Percentiles rank a stretch among this genome's conserved stretches.
These are phyloP conservation scores for Pterois miles DNA, from an alignment of 2,797 vertebrate genomes.

Conservation along the genomic window DNA sequence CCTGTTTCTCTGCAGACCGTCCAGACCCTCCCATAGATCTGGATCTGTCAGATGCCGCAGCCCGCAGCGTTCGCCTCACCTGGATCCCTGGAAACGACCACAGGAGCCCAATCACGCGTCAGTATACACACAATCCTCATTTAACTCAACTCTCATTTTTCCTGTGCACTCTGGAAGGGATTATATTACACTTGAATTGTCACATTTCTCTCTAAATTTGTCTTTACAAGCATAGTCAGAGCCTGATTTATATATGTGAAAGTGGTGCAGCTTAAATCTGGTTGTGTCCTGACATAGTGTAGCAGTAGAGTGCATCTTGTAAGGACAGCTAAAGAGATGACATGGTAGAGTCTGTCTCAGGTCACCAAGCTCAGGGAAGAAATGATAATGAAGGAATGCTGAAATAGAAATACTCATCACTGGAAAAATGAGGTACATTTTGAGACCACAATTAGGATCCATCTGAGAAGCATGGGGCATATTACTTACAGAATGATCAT, in stretches of 20 bases:
- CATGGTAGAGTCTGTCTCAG: not conserved
- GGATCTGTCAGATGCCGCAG: conserved; percentile 90
- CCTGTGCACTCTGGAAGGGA: not conserved
- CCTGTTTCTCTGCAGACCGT: conserved; percentile 79
- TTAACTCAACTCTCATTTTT: not conserved
- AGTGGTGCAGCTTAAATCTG: not conserved
- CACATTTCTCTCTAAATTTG: not conserved
- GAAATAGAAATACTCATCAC: conserved; percentile 16
- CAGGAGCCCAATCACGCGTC: conserved; percentile 93
- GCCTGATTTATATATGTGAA: not conserved
- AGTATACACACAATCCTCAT: not conserved
- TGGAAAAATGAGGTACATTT: not conserved
- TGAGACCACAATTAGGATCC: not conserved
- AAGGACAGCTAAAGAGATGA: not conserved
- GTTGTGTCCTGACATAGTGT: not conserved
- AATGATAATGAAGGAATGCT: not conserved
- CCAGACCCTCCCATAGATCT: conserved; percentile 92
- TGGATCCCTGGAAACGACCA: conserved; percentile 95
- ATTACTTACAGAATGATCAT: not conserved
- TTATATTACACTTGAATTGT: not conserved
- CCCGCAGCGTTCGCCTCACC: conserved; percentile 90
- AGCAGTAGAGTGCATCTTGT: not conserved
- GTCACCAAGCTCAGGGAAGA: not conserved
- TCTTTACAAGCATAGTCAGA: not conserved
- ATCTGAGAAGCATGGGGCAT: not conserved